These are phyloP conservation scores for Cephalopterus ornatus DNA, from an alignment of 2,113 vertebrate species.

Conservation along the genomic window DNA sequence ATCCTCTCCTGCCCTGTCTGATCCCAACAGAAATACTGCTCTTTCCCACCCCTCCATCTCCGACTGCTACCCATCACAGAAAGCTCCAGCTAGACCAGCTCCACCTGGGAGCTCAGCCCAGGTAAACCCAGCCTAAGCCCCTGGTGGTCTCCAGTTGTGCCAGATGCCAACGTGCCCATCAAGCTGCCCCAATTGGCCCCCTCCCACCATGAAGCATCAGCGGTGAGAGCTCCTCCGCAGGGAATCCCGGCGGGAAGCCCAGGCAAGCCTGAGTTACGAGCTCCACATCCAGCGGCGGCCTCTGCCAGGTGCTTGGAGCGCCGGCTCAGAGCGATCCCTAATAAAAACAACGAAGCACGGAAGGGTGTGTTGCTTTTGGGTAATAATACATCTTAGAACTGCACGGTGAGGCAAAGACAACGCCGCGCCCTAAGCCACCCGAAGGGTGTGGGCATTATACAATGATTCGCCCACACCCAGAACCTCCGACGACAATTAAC, in stretches of 20 bases:
- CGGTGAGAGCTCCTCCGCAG: fast-evolving
- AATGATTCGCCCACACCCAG: constrained; percentile 48
- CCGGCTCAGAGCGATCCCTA: not conserved
- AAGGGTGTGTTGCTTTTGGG: not conserved
- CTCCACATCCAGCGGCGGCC: not conserved
- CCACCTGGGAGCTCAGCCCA: not conserved
- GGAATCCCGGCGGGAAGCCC: not conserved
- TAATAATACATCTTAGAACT: constrained; percentile 45
- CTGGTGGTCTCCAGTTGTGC: fast-evolving
- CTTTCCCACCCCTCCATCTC: not conserved
- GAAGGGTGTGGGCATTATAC: constrained; percentile 55
- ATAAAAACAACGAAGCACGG: constrained; percentile 34
- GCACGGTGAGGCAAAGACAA: constrained; percentile 44
- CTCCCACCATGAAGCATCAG: not conserved
- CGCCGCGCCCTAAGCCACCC: constrained; percentile 15
- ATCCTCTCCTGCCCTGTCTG: not conserved
- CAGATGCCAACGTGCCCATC: fast-evolving
- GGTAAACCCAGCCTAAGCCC: not conserved
- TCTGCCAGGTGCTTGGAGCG: constrained; percentile 8
- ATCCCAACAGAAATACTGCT: not conserved
- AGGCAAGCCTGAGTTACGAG: not conserved
- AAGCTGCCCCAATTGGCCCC: fast-evolving
- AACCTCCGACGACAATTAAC: constrained; percentile 8
- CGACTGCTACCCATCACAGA: fast-evolving
- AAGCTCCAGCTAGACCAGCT: not conserved